phyloP scores from a whole-genome alignment of 2,888 invertebrate species.

The Rotaria magnacalcarata region DNA sequence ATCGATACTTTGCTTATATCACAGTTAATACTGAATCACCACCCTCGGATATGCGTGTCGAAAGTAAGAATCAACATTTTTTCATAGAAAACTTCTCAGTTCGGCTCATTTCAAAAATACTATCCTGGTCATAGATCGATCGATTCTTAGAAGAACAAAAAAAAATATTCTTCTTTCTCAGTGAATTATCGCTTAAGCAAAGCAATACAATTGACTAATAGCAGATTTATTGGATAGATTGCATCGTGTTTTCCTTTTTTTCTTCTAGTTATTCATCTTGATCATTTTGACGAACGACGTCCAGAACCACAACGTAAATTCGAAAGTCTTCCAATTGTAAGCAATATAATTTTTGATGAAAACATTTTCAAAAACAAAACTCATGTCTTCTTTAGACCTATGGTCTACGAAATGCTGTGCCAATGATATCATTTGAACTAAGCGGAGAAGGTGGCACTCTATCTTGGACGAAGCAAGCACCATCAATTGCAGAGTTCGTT shows the following conservation, averaged over 20 bases:
- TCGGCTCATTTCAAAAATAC: too few relatives aligned
- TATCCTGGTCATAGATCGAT: too few relatives aligned
- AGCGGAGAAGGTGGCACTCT: not conserved
- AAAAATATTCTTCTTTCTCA: too few relatives aligned
- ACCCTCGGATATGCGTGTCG: not conserved
- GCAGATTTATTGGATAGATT: too few relatives aligned
- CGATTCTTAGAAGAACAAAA: too few relatives aligned
- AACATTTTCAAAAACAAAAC: too few relatives aligned
- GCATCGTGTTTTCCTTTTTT: too few relatives aligned
- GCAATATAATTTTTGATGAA: not conserved
- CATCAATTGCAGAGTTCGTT: not conserved
- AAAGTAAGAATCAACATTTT: not conserved
- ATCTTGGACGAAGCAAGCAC: not conserved
- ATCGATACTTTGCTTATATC: constrained; percentile 28
- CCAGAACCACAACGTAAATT: not conserved
- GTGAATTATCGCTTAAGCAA: too few relatives aligned
- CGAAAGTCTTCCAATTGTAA: constrained; percentile 6
- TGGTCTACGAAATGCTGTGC: not conserved
- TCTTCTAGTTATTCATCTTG: not conserved
- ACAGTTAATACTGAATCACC: not conserved
- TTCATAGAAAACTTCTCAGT: too few relatives aligned
- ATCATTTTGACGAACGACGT: not conserved
- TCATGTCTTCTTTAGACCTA: not conserved
- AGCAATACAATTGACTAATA: too few relatives aligned
- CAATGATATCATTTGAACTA: not conserved